phyloP scores from a whole-genome alignment of 2,888 invertebrate genomes.

The Mamestra brassicae region DNA sequence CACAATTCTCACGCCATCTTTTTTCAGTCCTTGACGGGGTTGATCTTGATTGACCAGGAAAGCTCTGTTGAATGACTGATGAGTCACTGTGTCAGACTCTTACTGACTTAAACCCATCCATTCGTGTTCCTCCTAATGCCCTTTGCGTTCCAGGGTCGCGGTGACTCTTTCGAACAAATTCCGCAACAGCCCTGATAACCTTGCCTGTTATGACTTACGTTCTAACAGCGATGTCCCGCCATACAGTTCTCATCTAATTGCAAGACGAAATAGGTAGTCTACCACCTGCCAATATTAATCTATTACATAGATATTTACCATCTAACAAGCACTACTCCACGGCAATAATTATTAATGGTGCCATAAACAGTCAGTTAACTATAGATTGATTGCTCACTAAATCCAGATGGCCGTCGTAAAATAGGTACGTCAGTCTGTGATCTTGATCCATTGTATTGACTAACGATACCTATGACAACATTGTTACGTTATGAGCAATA shows the following conservation, averaged over 20 bases:
- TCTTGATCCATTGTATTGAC: slow-evolving; percentile 59
- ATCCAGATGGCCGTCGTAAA: slow-evolving; percentile 82
- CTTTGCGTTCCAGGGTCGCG: too few relatives aligned
- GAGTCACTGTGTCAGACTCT: too few relatives aligned
- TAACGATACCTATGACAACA: slow-evolving; percentile 31
- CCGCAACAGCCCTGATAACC: too few relatives aligned
- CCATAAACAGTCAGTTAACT: slow-evolving; percentile 68
- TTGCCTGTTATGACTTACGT: too few relatives aligned
- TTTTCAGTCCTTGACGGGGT: too few relatives aligned
- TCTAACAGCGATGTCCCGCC: too few relatives aligned
- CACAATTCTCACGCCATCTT: too few relatives aligned
- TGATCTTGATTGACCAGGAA: too few relatives aligned
- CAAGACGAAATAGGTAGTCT: not conserved
- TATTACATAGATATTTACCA: not conserved
- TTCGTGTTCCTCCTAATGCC: too few relatives aligned
- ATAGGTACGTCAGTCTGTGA: slow-evolving; percentile 64
- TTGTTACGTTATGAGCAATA: slow-evolving; percentile 23
- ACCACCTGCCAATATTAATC: not conserved
- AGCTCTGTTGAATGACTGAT: too few relatives aligned
- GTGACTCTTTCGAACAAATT: too few relatives aligned
- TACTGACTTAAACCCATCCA: too few relatives aligned
- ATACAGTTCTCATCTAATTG: not conserved
- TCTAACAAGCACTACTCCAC: slow-evolving; percentile 35
- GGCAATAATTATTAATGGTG: slow-evolving; percentile 66
- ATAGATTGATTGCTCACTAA: slow-evolving; percentile 70